A percentile compares a stretch with the other conserved stretches of the same genome.
Conservation (phyloP, 2,797 vertebrate species). For the Leucoraja ocellata region DNA sequence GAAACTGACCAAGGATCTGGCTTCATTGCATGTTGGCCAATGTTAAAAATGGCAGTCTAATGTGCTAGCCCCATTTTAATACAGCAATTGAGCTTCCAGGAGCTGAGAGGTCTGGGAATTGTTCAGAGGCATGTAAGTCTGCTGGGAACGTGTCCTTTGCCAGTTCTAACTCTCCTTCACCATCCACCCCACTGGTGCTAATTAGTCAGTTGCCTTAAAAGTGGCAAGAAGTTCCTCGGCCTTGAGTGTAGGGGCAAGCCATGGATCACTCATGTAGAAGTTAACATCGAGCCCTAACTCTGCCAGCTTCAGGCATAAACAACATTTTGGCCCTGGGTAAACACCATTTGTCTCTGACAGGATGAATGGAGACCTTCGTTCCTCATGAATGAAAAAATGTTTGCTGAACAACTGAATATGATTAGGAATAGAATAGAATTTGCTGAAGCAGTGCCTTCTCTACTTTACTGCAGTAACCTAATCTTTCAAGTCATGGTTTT, state of each 20-base stretch:
- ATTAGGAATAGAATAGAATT: conserved; percentile 28
- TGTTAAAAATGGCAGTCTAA: not conserved
- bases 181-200: not conserved
- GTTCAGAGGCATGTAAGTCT: not conserved
- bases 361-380: not conserved
- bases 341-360: conserved; percentile 35
- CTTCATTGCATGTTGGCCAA: not conserved
- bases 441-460: conserved; percentile 31
- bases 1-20: not conserved
- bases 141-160: not conserved
- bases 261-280: not conserved
- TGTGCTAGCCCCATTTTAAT: not conserved
- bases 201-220: not conserved
- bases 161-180: no score
- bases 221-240: not conserved
- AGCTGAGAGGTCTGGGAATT: not conserved
- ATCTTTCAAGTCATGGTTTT: conserved; percentile 27
- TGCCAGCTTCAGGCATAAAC: conserved; percentile 12
- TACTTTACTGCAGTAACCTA: conserved; percentile 7
- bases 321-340: conserved; percentile 31
- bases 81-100: not conserved
- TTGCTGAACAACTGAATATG: conserved; percentile 26
- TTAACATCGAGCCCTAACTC: not conserved
- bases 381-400: conserved; percentile 26
- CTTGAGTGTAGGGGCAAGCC: not conserved